Conservation (phyloP, 2,888 invertebrate genomes). For the Dolichomitus sp. region DNA sequence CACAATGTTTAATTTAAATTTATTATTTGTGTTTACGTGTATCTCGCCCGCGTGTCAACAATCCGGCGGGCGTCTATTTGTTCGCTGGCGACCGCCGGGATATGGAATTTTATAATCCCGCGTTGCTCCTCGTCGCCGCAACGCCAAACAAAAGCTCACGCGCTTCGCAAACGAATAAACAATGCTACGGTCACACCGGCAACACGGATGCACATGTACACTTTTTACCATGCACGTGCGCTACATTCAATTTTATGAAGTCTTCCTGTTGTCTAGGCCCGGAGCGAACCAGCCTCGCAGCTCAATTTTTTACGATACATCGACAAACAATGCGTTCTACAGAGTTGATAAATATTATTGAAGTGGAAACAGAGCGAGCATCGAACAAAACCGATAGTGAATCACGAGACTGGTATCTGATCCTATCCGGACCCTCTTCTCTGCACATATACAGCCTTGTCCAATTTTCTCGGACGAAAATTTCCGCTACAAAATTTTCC, state of each 20-base stretch:
- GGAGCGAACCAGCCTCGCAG: conserved; percentile 12
- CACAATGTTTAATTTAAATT: conserved; percentile 74
- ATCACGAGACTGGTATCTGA: conserved; percentile 23
- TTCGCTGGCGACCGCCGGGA: conserved; percentile 51
- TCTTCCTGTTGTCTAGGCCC: conserved; percentile 51
- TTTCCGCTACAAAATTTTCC: conserved; percentile 30
- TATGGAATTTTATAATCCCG: conserved; percentile 51
- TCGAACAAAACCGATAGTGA: conserved; percentile 7
- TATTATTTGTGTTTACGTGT: conserved; percentile 79
- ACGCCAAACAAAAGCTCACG: conserved; percentile 49
- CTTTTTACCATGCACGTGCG: not conserved
- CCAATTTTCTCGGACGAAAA: conserved; percentile 34
- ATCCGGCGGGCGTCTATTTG: conserved; percentile 63
- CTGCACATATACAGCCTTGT: not conserved
- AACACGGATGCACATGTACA: conserved; percentile 22
- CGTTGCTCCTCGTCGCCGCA: conserved; percentile 24
- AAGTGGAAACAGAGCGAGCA: conserved; percentile 15
- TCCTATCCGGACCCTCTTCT: conserved; percentile 3
- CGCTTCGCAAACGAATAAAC: conserved; percentile 43
- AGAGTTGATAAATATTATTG: conserved; percentile 48
- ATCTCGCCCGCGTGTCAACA: conserved; percentile 65
- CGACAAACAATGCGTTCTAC: conserved; percentile 47
- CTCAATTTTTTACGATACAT: conserved; percentile 24
- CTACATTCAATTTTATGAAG: not conserved
- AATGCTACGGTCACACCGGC: conserved; percentile 28